phyloP scores from a whole-genome alignment of 2,888 invertebrate genomes.

The Lottia gigantea region DNA sequence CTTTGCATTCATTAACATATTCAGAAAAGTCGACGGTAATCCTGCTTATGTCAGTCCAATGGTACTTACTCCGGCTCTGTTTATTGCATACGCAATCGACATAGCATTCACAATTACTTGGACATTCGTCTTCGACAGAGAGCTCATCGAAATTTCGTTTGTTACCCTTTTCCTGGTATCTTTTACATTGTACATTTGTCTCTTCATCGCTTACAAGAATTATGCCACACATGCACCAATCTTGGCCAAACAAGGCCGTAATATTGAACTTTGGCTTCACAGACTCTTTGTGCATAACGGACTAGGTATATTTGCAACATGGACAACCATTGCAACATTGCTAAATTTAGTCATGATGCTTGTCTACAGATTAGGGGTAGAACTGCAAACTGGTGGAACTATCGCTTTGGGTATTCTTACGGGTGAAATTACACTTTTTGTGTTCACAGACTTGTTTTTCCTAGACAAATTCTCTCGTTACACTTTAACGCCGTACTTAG shows the following conservation, averaged over 20 bases:
- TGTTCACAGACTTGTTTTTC: constrained; percentile 52
- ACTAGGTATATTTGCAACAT: constrained; percentile 57
- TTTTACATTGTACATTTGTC: constrained; percentile 46
- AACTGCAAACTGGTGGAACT: constrained; percentile 38
- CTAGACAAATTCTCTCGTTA: constrained; percentile 59
- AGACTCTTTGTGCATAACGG: constrained; percentile 60
- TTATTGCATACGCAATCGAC: constrained; percentile 38
- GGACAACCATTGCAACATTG: constrained; percentile 60
- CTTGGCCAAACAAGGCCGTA: constrained; percentile 39
- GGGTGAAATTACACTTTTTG: constrained; percentile 46
- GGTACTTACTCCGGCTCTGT: constrained; percentile 38
- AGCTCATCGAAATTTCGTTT: constrained; percentile 8
- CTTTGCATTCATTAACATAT: constrained; percentile 40
- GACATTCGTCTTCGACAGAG: constrained; percentile 34
- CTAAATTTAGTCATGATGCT: constrained; percentile 58
- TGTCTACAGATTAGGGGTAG: constrained; percentile 29
- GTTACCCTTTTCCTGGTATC: constrained; percentile 37
- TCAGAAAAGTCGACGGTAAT: constrained; percentile 29
- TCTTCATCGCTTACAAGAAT: constrained; percentile 42
- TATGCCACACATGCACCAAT: constrained; percentile 39
- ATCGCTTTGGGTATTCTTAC: constrained; percentile 48
- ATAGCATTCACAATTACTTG: constrained; percentile 43
- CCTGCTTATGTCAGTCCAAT: constrained; percentile 39
- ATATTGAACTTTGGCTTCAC: constrained; percentile 57
- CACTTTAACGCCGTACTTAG: constrained; percentile 61